Percentiles rank a stretch among this genome's conserved stretches.
Evolutionary conservation across 2,888 invertebrate genomes (phyloP).

Genomic region (Volucella inanis): DNA sequence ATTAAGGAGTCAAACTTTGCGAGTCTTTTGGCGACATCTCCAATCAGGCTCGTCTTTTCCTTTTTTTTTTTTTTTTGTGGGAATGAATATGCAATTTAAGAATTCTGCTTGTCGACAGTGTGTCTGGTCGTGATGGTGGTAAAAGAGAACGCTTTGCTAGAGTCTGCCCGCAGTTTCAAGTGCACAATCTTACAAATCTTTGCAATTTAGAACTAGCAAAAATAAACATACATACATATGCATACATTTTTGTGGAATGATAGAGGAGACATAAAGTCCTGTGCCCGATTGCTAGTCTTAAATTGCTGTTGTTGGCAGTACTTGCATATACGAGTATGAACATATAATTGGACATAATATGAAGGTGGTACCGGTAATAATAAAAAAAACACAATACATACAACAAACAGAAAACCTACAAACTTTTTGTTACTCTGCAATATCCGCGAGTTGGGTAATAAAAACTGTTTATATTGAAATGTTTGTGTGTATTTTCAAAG

Average conservation of each 20-base stretch:
- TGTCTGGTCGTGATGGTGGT: conserved; percentile 42
- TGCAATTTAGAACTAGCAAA: not conserved
- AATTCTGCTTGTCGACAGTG: conserved; percentile 62
- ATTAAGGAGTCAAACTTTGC: conserved; percentile 64
- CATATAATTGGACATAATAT: too few species aligned
- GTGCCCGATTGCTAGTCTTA: conserved; percentile 41
- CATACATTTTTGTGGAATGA: conserved; percentile 6
- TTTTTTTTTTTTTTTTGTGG: conserved; percentile 22
- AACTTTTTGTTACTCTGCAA: not conserved
- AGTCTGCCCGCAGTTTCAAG: conserved; percentile 24
- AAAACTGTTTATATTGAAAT: conserved; percentile 26
- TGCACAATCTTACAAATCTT: conserved; percentile 54
- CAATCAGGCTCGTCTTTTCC: conserved; percentile 41
- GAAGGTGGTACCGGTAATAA: not conserved
- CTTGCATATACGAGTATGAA: too few species aligned
- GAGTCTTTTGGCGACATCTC: conserved; percentile 64
- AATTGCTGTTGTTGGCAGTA: conserved; percentile 20
- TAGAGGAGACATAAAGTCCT: conserved; percentile 58
- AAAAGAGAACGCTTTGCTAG: conserved; percentile 1
- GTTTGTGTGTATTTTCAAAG: too few species aligned
- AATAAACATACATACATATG: too few species aligned
- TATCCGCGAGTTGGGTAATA: conserved; percentile 27
- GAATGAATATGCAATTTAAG: conserved; percentile 57
- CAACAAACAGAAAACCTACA: not conserved
- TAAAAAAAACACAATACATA: not conserved